Percentiles rank a stretch among this genome's conserved stretches.
phyloP scores from a whole-genome alignment of 2,113 vertebrate genomes.

The Rhinopomastus cyanomelas region DNA sequence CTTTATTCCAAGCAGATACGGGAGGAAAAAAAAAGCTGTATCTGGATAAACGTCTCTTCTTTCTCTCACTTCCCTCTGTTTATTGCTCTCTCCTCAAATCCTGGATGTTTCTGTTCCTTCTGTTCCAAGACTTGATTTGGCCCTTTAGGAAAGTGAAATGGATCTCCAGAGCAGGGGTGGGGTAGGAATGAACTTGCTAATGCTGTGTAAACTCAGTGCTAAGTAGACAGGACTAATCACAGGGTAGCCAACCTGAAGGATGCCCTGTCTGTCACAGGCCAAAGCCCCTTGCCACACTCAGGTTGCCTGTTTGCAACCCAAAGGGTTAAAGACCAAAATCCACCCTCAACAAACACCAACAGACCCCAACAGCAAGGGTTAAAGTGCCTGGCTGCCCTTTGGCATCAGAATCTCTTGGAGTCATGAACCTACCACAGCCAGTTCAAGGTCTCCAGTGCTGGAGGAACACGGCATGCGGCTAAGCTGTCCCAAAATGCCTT shows the following conservation, averaged over 20 bases:
- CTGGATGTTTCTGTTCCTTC: neutral
- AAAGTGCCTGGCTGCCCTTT: neutral
- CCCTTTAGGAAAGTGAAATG: neutral
- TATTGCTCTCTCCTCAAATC: neutral
- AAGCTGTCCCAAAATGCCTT: neutral
- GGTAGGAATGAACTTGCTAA: neutral
- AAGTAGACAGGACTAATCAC: neutral
- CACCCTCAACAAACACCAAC: neutral
- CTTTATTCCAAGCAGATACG: conserved; percentile 28
- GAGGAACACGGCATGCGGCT: neutral
- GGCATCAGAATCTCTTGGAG: neutral
- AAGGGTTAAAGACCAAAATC: neutral
- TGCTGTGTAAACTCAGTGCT: neutral
- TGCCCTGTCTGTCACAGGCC: neutral
- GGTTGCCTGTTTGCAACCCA: neutral
- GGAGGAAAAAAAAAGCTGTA: conserved; percentile 3
- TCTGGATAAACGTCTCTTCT: neutral
- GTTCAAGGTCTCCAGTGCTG: neutral
- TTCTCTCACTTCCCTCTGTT: neutral
- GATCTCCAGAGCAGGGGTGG: neutral
- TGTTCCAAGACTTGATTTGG: neutral
- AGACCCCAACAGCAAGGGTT: neutral
- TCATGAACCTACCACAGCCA: neutral
- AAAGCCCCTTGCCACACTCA: neutral
- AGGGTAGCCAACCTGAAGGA: neutral